These are phyloP conservation scores for Tyria jacobaeae DNA, from an alignment of 2,888 invertebrate species.

Conservation along the genomic window DNA sequence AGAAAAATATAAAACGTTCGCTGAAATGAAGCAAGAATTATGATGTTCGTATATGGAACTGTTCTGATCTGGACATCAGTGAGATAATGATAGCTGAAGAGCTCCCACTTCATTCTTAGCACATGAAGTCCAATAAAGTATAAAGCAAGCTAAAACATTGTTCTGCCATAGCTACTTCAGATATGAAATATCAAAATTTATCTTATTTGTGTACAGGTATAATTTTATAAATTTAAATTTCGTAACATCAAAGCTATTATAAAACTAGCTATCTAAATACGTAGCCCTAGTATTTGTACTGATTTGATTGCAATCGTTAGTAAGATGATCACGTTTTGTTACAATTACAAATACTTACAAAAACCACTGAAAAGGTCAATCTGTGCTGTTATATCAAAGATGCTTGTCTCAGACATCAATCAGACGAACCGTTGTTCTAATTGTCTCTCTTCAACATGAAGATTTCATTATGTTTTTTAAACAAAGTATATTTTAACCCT, in stretches of 20 bases:
- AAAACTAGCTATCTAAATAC: slow-evolving; percentile 27
- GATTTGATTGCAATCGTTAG: slow-evolving; percentile 35
- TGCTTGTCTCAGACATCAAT: slow-evolving; percentile 7
- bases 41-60: too few species aligned
- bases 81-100: too few species aligned
- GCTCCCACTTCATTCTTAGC: too few species aligned
- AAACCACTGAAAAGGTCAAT: slow-evolving; percentile 25
- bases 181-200: background rate
- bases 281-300: slow-evolving; percentile 26
- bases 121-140: too few species aligned
- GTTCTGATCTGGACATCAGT: too few species aligned
- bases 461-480: background rate
- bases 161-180: background rate
- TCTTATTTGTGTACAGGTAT: background rate
- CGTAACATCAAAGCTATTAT: slow-evolving; percentile 11
- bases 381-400: slow-evolving; percentile 3
- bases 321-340: slow-evolving; percentile 33
- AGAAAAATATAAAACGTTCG: too few species aligned
- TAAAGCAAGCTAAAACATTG: too few species aligned
- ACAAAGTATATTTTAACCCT: too few species aligned
- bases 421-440: background rate
- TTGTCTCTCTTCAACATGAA: background rate
- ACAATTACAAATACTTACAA: slow-evolving; percentile 23
- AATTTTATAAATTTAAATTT: slow-evolving; percentile 8
- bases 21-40: too few species aligned